Evolutionary conservation across 1,140 invertebrate genomes (phyloP).

Genomic region (Drosophila yakuba): DNA sequence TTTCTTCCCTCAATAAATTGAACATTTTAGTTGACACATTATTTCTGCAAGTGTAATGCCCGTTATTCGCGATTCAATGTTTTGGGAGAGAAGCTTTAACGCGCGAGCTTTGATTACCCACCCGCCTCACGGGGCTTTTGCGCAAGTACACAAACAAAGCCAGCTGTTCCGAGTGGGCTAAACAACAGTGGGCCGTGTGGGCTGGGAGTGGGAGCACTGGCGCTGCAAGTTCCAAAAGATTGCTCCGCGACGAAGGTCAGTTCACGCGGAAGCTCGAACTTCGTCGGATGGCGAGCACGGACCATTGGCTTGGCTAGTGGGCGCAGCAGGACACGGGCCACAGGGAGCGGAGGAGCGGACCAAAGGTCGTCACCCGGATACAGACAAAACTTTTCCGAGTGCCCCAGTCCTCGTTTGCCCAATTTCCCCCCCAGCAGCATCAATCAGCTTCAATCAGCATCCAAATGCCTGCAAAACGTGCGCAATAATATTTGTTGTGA

Average conservation of each 20-base stretch:
- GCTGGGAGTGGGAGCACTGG: conserved; percentile 26
- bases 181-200: conserved; percentile 4
- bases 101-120: conserved; percentile 35
- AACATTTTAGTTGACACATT: not conserved
- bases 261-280: conserved; percentile 71
- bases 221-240: conserved; percentile 51
- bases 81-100: not conserved
- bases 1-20: not conserved
- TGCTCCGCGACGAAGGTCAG: conserved; percentile 67
- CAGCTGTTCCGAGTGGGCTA: conserved; percentile 46
- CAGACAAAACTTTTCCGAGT: conserved; percentile 61
- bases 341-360: not conserved
- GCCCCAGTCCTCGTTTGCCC: conserved; percentile 54
- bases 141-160: conserved; percentile 73
- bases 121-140: conserved; percentile 44
- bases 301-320: conserved; percentile 32
- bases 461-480: conserved; percentile 23
- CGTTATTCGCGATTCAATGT: not conserved
- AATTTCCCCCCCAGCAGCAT: conserved; percentile 23
- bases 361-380: conserved; percentile 44
- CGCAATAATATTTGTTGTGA: conserved; percentile 47
- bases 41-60: not conserved
- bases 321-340: conserved; percentile 1
- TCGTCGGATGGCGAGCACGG: conserved; percentile 28
- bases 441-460: conserved; percentile 34